Base-by-base conservation (phyloP, 1,140 invertebrate species). In the Drosophila truncata region DNA sequence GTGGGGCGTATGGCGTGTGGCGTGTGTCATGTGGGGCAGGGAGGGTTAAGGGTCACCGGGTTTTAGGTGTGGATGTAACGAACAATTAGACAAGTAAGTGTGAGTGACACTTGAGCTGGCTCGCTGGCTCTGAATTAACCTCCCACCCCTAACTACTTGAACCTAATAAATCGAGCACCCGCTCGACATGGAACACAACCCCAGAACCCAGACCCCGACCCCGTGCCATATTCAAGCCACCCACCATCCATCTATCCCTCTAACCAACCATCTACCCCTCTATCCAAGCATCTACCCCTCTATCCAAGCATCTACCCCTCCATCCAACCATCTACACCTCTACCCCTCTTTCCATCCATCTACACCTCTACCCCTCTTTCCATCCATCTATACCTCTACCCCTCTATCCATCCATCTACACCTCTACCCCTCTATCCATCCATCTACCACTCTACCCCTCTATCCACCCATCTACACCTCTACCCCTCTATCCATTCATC, bases 131-230 rank as follows among this genome's bases (percentile, higher is more conserved):
- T 49, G 44, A 44, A 75, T 86, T 86, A 79, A 25, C 25, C 25
- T 4, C 25, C 25, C 25, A 2, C 46, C 65, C 59, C 64, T 58
- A 55, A 80, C 72, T 74, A 79, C 84, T 88, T 88, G 85, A 88
- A 90, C 85, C 84, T 88, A 90, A 88, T 88, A 88, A 88, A 88
- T 88, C 84, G 85, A 78, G 83, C 85, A 80, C 66, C 79, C 70
- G 31, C 85, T 87, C 78, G 84, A 83, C 80, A 64, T 76, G 83
- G 47, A 23, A 16, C 16, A 35, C 64, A 11, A 14, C 49, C 63
- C 27, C 16, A 35, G 49, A 11, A 14, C 49, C 63, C 27, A 20
- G 3, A 13, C 42, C 41, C 35, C 46, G 5, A 23, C 11, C 20
- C 42, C 29, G 29, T n/a, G 6, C 33, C 33, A 27, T 4, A 3